Evolutionary conservation across 2,797 vertebrate genomes (phyloP), one percentile per base, ranked within the genome.

Genomic region (Graptemys geographica): DNA sequence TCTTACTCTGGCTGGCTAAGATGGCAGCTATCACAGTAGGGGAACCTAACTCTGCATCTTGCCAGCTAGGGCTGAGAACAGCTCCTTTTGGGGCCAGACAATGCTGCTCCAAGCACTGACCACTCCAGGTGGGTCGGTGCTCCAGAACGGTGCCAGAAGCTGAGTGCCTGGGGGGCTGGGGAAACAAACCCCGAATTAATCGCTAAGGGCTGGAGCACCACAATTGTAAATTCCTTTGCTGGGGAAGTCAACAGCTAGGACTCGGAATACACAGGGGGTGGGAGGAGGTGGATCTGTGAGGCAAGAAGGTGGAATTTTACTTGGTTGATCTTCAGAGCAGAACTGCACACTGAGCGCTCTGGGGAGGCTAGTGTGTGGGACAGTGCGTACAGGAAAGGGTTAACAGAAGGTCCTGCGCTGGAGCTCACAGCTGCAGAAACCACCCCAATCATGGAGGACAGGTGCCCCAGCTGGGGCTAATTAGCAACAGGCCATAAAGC

Each of bases 251-350:
- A 31, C 31, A 41, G 65, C 10, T 41, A 10, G n/a, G 21, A 41
- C 19, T 37, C 9, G 5, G 19, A 41, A 41, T 37, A 23, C 18
- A 8, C 6, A 4, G 28, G 41, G 72, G 33, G 6, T 21, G n/a
- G 8, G 18, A 12, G 8, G 16, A 18, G 15, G n/a, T 72, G 19
- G 65, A 41, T 72, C n/a, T 41, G 65, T 23, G 69, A 37, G 19
- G 37, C 5, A 2, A n/a, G 79, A 62, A 27, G 18, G 84, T 21
- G 13, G 13, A 28, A 41, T 52, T 18, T 83, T 93, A 33, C 74
- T 56, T 0, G 0, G 81, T 76, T 55, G 33, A 79, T 16, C 11
- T 41, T 84, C 37, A 16, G 15, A 33, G 56, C 23, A 1, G 2
- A 53, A 19, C 7, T 4, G 33, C n/a, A 15, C 31, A 7, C 5